Evolutionary conservation across 2,113 vertebrate genomes (phyloP).

Genomic region (Centropus bengalensis): DNA sequence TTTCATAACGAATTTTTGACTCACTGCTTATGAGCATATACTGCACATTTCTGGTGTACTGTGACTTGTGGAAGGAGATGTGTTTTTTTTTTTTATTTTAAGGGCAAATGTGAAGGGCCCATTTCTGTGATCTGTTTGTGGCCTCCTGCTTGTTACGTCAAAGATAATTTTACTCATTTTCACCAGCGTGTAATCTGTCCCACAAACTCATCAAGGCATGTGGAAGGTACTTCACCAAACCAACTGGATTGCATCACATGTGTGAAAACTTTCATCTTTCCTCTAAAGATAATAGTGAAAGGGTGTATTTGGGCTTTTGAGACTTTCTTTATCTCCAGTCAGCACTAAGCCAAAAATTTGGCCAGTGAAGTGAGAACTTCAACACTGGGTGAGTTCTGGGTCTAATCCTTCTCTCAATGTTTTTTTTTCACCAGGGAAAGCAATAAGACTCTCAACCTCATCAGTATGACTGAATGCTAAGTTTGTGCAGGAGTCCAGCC

Average conservation of each 20-base stretch:
- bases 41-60: neutral
- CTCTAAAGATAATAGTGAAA: neutral
- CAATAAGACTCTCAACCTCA: neutral
- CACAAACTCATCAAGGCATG: neutral
- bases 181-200: neutral
- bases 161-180: neutral
- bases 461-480: neutral
- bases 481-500: neutral
- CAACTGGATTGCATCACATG: neutral
- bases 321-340: neutral
- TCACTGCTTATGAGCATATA: neutral
- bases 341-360: neutral
- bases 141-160: neutral
- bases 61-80: neutral
- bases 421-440: slow-evolving; percentile 10
- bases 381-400: neutral
- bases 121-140: neutral
- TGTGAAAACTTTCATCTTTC: neutral
- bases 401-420: neutral
- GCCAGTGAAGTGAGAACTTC: neutral
- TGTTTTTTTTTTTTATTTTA: neutral
- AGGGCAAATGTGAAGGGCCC: neutral
- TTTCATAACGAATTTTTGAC: neutral
- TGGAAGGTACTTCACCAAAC: neutral
- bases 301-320: neutral